These are phyloP conservation scores for Listrodromus nycthemerus DNA, from an alignment of 2,888 invertebrate species.

Conservation along the genomic window DNA sequence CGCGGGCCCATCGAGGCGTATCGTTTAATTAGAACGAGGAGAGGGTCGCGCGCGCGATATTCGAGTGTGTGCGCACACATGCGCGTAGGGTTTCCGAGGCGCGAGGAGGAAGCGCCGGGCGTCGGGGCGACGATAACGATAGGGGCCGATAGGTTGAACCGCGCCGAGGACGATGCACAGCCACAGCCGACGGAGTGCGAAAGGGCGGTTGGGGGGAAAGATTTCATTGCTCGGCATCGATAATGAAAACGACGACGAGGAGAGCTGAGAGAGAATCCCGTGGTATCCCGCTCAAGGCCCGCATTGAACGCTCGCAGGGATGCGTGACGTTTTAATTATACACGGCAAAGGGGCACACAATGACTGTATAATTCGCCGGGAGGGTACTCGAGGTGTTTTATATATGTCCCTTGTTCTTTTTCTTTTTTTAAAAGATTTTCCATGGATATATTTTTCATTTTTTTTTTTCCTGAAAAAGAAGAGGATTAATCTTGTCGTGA, in stretches of 20 bases:
- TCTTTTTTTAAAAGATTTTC: not conserved
- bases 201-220: conserved; percentile 9
- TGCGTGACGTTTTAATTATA: conserved; percentile 69
- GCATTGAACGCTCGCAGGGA: conserved; percentile 65
- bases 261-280: conserved; percentile 46
- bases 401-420: conserved; percentile 47
- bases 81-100: conserved; percentile 2
- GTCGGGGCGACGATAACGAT: conserved; percentile 58
- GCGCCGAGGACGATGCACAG: conserved; percentile 11
- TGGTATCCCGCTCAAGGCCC: conserved; percentile 54
- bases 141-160: conserved; percentile 24
- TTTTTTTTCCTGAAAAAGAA: conserved; percentile 57
- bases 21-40: conserved; percentile 65
- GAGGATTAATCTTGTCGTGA: conserved; percentile 57
- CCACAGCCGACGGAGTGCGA: not conserved
- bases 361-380: conserved; percentile 64
- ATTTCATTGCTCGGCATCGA: conserved; percentile 49
- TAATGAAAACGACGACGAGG: conserved; percentile 65
- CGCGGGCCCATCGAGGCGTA: conserved; percentile 59
- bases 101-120: conserved; percentile 24
- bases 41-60: conserved; percentile 15
- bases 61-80: conserved; percentile 20
- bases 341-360: conserved; percentile 65
- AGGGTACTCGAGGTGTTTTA: conserved; percentile 61
- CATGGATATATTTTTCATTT: not conserved